These are phyloP conservation scores for Hydrolagus affinis DNA, from an alignment of 2,113 vertebrate species.

Conservation along the genomic window DNA sequence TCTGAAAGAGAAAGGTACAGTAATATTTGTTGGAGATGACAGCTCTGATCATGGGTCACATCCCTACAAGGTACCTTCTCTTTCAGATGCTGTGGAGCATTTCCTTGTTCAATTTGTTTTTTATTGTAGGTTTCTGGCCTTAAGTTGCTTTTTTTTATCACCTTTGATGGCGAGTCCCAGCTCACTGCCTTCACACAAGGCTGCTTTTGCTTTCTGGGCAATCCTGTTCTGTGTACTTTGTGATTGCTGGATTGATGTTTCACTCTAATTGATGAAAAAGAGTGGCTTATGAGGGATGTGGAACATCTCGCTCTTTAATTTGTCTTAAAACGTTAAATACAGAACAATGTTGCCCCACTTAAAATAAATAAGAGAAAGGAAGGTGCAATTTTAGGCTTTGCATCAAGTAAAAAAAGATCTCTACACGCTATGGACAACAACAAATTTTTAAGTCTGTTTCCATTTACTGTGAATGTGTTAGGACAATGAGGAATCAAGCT, in stretches of 20 bases:
- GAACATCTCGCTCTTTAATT: background rate
- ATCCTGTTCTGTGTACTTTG: background rate
- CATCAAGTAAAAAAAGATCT: background rate
- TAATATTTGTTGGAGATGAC: too few relatives aligned
- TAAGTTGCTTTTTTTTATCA: too few relatives aligned
- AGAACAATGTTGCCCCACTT: background rate
- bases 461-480: background rate
- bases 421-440: background rate
- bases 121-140: too few relatives aligned
- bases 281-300: background rate
- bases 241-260: background rate
- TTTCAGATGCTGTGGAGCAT: too few relatives aligned
- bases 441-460: background rate
- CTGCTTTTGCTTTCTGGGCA: background rate
- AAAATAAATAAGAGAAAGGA: slow-evolving; percentile 1
- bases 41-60: too few relatives aligned
- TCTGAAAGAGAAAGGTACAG: too few relatives aligned
- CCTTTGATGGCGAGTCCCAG: too few relatives aligned
- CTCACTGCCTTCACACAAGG: background rate
- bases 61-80: too few relatives aligned
- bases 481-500: background rate
- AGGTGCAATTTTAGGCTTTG: background rate
- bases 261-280: background rate
- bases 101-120: too few relatives aligned
- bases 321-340: background rate